A percentile compares a stretch with the other conserved stretches of the same genome.
Conservation (phyloP, 2,797 vertebrate genomes). For the Aulostomus chinensis region DNA sequence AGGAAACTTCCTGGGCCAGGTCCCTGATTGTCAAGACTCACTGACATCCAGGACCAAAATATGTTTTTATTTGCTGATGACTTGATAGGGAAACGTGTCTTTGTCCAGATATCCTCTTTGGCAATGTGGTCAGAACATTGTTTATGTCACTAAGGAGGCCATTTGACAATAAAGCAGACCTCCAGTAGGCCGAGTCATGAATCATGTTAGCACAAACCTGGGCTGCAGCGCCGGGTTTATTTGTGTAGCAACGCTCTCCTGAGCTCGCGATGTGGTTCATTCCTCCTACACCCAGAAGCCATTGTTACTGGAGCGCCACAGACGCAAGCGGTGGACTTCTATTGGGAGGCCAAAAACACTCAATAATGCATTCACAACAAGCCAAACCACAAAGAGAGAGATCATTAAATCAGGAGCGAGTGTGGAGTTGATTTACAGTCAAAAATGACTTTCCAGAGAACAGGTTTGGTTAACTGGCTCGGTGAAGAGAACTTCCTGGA, state of each 20-base stretch:
- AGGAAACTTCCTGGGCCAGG: slow-evolving; percentile 1
- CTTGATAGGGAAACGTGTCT: slow-evolving; percentile 40
- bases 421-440: slow-evolving; percentile 6
- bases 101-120: slow-evolving; percentile 53
- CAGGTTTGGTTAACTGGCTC: slow-evolving; percentile 24
- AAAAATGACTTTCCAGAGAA: too few relatives aligned
- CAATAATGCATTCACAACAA: not conserved
- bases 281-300: slow-evolving; percentile 3
- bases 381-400: slow-evolving; percentile 5
- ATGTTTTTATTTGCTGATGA: slow-evolving; percentile 47
- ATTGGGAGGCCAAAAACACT: not conserved
- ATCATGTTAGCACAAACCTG: too few relatives aligned
- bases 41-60: not conserved
- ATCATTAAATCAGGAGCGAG: not conserved
- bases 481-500: slow-evolving; percentile 23
- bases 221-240: slow-evolving; percentile 3
- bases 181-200: slow-evolving; percentile 40
- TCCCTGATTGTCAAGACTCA: not conserved
- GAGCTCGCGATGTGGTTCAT: slow-evolving; percentile 3
- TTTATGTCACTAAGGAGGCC: slow-evolving; percentile 24
- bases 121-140: slow-evolving; percentile 11
- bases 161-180: slow-evolving; percentile 16
- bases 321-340: not conserved
- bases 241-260: slow-evolving; percentile 1
- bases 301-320: slow-evolving; percentile 22